phyloP scores from a whole-genome alignment of 2,797 vertebrate genomes.

The Cygnus olor region DNA sequence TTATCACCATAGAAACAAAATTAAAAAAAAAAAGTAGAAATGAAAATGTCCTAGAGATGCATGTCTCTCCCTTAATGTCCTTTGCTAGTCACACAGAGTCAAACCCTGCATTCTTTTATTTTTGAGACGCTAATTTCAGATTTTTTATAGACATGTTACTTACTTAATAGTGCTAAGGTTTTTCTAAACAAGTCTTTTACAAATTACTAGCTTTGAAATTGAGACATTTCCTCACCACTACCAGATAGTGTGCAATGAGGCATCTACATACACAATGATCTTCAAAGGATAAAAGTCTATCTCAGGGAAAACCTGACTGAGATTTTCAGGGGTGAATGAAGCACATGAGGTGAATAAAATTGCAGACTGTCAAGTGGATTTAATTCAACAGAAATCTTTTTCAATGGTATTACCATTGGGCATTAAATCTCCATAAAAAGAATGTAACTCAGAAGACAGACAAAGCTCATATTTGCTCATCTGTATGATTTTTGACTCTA shows the following conservation, averaged over 20 bases:
- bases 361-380: not conserved
- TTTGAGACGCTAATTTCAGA: not conserved
- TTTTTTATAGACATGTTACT: not conserved
- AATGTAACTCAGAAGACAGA: not conserved
- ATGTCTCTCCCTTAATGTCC: accelerated
- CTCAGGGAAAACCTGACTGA: not conserved
- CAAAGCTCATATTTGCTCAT: not conserved
- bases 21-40: not conserved
- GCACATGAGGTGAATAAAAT: not conserved
- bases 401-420: not conserved
- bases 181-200: not conserved
- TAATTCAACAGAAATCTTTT: not conserved
- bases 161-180: not conserved
- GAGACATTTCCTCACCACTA: not conserved
- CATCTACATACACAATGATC: not conserved
- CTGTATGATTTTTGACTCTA: not conserved
- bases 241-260: not conserved
- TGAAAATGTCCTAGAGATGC: not conserved
- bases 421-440: not conserved
- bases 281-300: not conserved
- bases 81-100: not conserved
- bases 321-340: not conserved
- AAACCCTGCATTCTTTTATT: not conserved
- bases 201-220: not conserved
- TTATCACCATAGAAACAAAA: not conserved